Percentiles rank a stretch among this genome's conserved stretches.
Evolutionary conservation across 2,797 vertebrate genomes (phyloP).

Genomic region (Pseudomugil tenellus): DNA sequence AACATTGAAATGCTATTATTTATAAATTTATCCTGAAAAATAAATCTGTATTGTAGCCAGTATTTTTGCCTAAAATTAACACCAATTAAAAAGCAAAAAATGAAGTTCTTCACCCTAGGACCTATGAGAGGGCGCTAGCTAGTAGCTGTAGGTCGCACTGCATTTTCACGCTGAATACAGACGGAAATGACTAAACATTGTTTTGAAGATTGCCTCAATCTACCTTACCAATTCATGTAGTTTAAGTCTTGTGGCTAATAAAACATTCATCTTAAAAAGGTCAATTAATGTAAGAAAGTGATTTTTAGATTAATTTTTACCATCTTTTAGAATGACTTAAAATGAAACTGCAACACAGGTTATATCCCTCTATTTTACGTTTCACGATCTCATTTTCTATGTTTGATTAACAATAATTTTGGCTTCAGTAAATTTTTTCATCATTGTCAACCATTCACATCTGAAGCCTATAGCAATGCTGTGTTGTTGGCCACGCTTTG

Average conservation of each 20-base stretch:
- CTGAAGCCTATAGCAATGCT: not conserved
- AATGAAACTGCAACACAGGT: not conserved
- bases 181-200: too few species aligned
- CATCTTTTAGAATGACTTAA: too few species aligned
- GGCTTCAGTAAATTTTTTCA: not conserved
- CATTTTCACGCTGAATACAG: not conserved
- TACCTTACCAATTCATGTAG: not conserved
- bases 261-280: too few species aligned
- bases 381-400: not conserved
- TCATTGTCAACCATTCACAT: not conserved
- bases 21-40: not conserved
- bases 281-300: too few species aligned
- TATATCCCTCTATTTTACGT: not conserved
- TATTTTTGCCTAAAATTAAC: too few species aligned
- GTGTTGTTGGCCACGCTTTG: not conserved
- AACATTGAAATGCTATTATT: too few species aligned
- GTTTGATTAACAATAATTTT: not conserved
- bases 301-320: too few species aligned
- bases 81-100: not conserved
- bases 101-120: not conserved
- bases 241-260: not conserved
- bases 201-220: too few species aligned
- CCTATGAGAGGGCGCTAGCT: not conserved
- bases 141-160: not conserved
- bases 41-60: too few species aligned